A percentile compares a stretch with the other conserved stretches of the same genome.
Conservation (phyloP, 2,113 vertebrate species). For the Miniopterus natalensis region DNA sequence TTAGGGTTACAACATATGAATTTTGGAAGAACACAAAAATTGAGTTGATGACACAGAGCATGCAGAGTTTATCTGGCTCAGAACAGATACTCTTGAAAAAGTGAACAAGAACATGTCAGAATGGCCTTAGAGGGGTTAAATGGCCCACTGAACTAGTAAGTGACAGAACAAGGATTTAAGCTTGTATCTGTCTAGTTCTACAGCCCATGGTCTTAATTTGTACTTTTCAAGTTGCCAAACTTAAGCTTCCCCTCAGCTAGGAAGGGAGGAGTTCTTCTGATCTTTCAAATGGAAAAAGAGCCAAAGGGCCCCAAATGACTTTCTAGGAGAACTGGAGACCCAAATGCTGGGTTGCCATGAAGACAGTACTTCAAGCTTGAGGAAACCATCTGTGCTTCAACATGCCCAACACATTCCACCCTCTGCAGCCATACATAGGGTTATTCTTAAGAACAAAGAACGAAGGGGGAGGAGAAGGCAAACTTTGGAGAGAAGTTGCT, state of each 20-base stretch:
- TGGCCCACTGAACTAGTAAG: not conserved
- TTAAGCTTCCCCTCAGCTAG: not conserved
- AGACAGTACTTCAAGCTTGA: not conserved
- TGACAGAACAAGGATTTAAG: not conserved
- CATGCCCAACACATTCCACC: not conserved
- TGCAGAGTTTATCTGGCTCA: not conserved
- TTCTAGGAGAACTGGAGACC: not conserved
- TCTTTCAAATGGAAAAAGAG: not conserved
- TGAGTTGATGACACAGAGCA: not conserved
- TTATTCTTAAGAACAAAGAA: not conserved
- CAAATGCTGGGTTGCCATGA: not conserved
- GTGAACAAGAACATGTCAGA: not conserved
- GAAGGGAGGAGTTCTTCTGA: not conserved
- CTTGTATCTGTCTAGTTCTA: not conserved
- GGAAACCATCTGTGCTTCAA: accelerated
- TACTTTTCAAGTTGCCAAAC: not conserved
- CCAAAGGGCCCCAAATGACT: not conserved
- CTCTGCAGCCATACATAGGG: not conserved
- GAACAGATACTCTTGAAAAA: constrained; percentile 32
- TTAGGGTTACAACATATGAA: not conserved
- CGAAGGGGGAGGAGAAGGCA: not conserved
- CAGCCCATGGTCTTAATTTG: not conserved
- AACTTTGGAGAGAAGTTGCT: not conserved
- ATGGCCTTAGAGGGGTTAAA: not conserved
- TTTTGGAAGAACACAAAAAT: not conserved